Base-by-base conservation (phyloP, 2,797 vertebrate genomes). In the Sebastolobus altivelis region DNA sequence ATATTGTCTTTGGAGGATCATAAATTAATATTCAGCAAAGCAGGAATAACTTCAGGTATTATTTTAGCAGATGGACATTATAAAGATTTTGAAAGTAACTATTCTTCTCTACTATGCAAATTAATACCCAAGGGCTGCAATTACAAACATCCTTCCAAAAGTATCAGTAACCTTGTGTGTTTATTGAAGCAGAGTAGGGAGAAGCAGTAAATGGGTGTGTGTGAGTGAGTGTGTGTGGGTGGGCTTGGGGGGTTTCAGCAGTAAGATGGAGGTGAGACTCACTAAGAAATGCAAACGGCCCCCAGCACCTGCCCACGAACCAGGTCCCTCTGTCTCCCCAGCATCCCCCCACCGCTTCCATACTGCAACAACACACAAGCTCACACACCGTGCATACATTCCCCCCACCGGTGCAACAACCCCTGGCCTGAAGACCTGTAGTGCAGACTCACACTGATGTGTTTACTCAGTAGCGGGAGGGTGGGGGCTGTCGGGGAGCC, bases 371-470 rank as follows among this genome's bases (percentile, higher is more conserved):
- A 60, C 56, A 46, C 72, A 59, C 80, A 76, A 29, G 63, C 43
- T 63, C 62, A 73, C 56, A n/a, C 35, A 54, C 46, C 3, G 5
- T 59, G 14, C 40, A 72, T 43, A 25, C 69, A 65, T 33, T 16
- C 22, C 14, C 56, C 52, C 29, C 68, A 65, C 72, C 71, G 86
- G 86, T 81, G 81, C 72, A 65, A 37, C 56, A 80, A 38, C 78
- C 61, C 54, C 67, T 77, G 55, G 72, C 84, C 85, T 78, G 7
- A 75, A 73, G 85, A 83, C 82, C 58, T 80, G 84, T 86, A 18
- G 79, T 80, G 68, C 77, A 85, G 85, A 82, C 63, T 89, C 89
- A 90, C 86, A 72, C 82, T 71, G 81, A 84, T 80, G 74, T 67
- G 68, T 92, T 92, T 89, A 74, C 86, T 83, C 77, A 77, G 67